These are phyloP conservation scores for Pseudochirops corinnae DNA, from an alignment of 2,797 vertebrate genomes.

Conservation along the genomic window DNA sequence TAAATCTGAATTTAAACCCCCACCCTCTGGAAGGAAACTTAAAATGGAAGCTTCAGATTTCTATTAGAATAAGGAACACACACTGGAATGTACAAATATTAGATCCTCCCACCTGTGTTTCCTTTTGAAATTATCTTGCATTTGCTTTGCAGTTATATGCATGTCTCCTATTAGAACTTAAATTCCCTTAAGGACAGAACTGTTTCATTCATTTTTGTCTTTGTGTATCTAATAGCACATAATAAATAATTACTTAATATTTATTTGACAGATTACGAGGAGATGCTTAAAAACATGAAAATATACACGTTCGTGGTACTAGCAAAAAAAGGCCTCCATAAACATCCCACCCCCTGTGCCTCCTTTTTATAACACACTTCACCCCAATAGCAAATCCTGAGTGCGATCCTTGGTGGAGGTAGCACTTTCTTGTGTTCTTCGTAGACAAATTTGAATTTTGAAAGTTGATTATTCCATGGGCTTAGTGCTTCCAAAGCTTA, in stretches of 20 bases:
- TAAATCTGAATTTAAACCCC: background rate
- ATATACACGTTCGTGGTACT: background rate
- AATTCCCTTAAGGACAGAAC: background rate
- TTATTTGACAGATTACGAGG: background rate
- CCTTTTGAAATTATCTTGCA: background rate
- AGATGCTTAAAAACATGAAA: background rate
- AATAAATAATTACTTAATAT: background rate
- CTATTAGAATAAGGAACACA: background rate
- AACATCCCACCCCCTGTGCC: background rate
- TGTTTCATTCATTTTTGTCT: background rate
- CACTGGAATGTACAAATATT: background rate
- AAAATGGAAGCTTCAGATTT: background rate
- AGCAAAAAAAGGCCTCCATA: background rate
- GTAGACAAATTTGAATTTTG: background rate
- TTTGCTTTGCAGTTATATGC: background rate
- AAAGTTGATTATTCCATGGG: background rate
- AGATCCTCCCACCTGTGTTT: background rate
- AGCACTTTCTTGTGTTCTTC: background rate
- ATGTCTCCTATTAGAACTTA: background rate
- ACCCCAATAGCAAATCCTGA: background rate
- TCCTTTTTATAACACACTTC: background rate
- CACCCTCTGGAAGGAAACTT: background rate
- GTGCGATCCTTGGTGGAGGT: background rate
- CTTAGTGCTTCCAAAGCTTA: rapidly evolving
- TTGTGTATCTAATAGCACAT: background rate